Base-by-base conservation (phyloP, 2,888 invertebrate genomes). In the Acanthopleura granulata region DNA sequence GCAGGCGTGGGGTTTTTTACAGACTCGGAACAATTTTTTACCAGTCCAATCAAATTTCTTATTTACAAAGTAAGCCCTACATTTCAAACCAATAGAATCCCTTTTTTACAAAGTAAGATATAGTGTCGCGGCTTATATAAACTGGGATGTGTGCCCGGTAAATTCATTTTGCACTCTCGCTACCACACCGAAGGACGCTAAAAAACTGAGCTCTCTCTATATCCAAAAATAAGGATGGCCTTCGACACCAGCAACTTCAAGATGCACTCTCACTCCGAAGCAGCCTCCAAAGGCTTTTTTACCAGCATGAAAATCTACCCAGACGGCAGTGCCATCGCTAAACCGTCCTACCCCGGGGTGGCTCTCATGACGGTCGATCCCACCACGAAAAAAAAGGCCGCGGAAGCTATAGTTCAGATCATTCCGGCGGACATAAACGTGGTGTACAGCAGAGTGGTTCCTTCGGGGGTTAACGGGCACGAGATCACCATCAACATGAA, bases 401-500 rank as follows among this genome's bases (percentile, higher is more conserved):
- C 51, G 51, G 51, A 51, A 51, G 51, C 51, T 18, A 18, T 51
- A 18, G 51, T 51, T 15, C 14, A 14, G 51, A 51, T 51, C 18
- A 51, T 51, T 15, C 51, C 51, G 14, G 14, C 51, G 51, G 51
- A 51, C 51, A 51, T 15, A 18, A 51, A 51, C 51, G 51, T 51
- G 18, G 51, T 51, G 14, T 51, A 51, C 51, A 51, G 51, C 51
- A 18, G 18, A 51, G 18, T 51, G 51, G 51, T 51, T 14, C 18
- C 51, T 51, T 51, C 51, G 14, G 51, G 51, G 18, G 18, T 18
- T 18, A 51, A 51, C 14, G 51, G 51, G 18, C 14, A 51, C 14
- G 51, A 51, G 51, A 51, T 18, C 51, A 51, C 51, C 51, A 51
- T 51, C 51, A 51, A 51, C 51, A 51, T 51, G 51, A 51, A 51